Percentiles rank a stretch among this genome's conserved stretches.
Conservation (phyloP, 2,113 vertebrate species). For the Ceyx margarethae region DNA sequence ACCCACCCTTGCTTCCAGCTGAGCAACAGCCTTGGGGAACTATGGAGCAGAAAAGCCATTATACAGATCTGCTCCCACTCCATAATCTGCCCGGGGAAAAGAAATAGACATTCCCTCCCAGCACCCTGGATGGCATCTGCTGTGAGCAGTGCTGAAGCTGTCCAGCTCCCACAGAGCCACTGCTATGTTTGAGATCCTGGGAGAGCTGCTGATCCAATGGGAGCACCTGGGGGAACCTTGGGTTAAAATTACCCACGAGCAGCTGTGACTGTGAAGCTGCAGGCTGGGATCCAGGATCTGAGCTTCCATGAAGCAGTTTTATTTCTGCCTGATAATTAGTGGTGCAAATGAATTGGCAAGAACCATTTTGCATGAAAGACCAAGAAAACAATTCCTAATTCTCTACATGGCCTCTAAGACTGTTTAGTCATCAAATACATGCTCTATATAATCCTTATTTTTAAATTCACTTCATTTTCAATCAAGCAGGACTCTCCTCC, state of each 20-base stretch:
- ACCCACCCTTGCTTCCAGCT: neutral
- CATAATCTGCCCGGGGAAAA: neutral
- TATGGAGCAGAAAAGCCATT: neutral
- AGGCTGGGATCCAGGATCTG: neutral
- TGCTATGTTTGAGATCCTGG: fast-evolving
- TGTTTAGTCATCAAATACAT: neutral
- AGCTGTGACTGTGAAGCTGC: neutral
- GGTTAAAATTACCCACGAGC: neutral
- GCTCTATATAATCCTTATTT: neutral
- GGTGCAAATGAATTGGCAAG: neutral
- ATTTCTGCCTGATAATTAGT: neutral
- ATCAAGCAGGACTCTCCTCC: neutral
- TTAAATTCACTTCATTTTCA: neutral
- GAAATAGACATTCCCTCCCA: neutral
- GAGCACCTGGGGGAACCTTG: neutral
- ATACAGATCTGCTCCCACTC: neutral
- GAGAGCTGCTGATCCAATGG: neutral
- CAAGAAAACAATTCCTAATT: neutral
- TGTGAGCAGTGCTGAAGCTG: neutral
- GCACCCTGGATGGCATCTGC: neutral
- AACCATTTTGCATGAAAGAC: neutral
- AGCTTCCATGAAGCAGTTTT: neutral
- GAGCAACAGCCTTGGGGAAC: neutral
- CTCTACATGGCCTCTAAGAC: neutral
- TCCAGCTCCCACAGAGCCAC: neutral